phyloP scores from a whole-genome alignment of 2,888 invertebrate species.

The Thyatira batis region DNA sequence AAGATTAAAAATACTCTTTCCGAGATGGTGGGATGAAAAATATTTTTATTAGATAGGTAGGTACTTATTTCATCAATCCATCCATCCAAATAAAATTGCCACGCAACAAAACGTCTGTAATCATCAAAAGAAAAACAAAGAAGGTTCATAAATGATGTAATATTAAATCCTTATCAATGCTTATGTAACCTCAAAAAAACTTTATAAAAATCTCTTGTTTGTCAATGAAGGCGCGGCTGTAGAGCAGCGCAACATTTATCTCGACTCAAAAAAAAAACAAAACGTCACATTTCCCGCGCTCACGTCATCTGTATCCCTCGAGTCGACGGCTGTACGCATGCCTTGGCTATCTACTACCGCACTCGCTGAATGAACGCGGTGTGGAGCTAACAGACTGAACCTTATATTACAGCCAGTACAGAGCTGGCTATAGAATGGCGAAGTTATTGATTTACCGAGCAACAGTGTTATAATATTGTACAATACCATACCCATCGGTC shows the following conservation, averaged over 20 bases:
- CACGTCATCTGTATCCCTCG: conserved; percentile 32
- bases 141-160: too few species aligned
- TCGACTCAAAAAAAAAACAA: conserved; percentile 41
- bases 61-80: too few species aligned
- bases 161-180: neutral
- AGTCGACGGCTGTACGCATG: conserved; percentile 62
- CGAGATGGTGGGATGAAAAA: too few species aligned
- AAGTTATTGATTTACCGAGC: conserved; percentile 69
- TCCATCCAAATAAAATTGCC: too few species aligned
- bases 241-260: conserved; percentile 23
- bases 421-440: conserved; percentile 51
- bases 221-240: conserved; percentile 15
- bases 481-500: conserved; percentile 39
- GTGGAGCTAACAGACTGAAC: conserved; percentile 39
- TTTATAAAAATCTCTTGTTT: neutral
- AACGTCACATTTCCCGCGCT: conserved; percentile 74
- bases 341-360: conserved; percentile 48
- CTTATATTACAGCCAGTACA: conserved; percentile 35
- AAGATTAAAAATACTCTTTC: too few species aligned
- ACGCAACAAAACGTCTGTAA: too few species aligned
- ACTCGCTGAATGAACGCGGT: conserved; percentile 70
- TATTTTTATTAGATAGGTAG: too few species aligned
- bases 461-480: conserved; percentile 60
- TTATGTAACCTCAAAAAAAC: neutral
- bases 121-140: too few species aligned